Percentiles rank a stretch among this genome's conserved stretches.
Conservation (phyloP, 2,888 invertebrate genomes). For the Pristionchus entomophagus region DNA sequence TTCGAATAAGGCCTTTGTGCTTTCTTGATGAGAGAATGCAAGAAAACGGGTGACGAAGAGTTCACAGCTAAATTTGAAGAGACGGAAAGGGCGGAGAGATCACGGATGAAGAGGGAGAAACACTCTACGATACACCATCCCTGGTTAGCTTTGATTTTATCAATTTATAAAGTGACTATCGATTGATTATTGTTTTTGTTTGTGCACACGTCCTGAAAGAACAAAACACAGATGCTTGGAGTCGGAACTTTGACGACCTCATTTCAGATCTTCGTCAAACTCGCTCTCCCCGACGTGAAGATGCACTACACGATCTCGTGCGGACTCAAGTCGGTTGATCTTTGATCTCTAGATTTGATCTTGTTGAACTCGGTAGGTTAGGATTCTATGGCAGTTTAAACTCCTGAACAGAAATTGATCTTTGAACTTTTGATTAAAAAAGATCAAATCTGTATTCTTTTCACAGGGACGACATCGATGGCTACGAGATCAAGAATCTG, state of each 20-base stretch:
- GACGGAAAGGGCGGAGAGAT: background rate
- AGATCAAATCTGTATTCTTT: no score
- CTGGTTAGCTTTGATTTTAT: no score
- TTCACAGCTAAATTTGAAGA: background rate
- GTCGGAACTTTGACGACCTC: no score
- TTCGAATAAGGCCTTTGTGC: no score
- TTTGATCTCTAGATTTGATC: background rate
- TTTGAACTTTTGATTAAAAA: no score
- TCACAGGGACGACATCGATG: slow-evolving; percentile 31
- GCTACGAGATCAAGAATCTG: slow-evolving; percentile 32
- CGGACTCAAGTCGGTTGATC: slow-evolving; percentile 10
- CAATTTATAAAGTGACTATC: no score
- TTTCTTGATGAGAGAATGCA: no score
- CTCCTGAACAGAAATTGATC: no score
- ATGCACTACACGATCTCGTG: slow-evolving; percentile 46
- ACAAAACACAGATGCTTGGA: no score
- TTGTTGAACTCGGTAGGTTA: background rate
- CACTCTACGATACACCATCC: slow-evolving; percentile 32
- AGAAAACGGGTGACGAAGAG: background rate
- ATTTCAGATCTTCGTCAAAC: slow-evolving; percentile 44
- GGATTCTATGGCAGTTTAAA: no score
- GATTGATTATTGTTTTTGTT: no score
- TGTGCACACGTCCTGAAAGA: no score
- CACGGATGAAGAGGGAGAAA: slow-evolving; percentile 45
- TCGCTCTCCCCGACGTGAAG: slow-evolving; percentile 31